Conservation (phyloP, 2,797 vertebrate genomes). For the Ctenochaetus hawaiiensis region DNA sequence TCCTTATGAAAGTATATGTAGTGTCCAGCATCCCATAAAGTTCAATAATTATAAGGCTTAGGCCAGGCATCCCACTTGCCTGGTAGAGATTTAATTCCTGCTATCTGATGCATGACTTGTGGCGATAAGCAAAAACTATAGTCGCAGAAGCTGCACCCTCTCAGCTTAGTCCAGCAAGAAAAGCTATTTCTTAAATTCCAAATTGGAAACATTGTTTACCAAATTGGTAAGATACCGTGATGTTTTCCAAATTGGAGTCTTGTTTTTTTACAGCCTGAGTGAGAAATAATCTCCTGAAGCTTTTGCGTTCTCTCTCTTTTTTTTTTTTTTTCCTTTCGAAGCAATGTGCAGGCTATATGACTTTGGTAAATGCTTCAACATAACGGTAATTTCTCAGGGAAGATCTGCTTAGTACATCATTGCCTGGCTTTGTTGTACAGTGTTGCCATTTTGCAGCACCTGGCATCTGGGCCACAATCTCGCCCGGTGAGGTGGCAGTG, state of each 20-base stretch:
- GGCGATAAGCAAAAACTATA: constrained; percentile 45
- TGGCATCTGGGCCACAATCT: constrained; percentile 41
- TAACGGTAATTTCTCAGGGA: constrained; percentile 82
- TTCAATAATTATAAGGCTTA: constrained; percentile 11
- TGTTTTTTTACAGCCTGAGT: constrained; percentile 73
- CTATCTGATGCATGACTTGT: constrained; percentile 42
- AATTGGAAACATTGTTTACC: constrained; percentile 99
- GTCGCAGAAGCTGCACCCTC: constrained; percentile 63
- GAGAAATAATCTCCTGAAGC: constrained; percentile 39
- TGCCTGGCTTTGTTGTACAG: constrained; percentile 39
- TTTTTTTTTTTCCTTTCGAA: constrained; percentile 20
- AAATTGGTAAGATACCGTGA: constrained; percentile 95
- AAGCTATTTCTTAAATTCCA: constrained; percentile 92
- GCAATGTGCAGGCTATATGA: constrained; percentile 63
- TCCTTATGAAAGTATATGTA: constrained; percentile 29
- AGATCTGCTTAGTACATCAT: constrained; percentile 54
- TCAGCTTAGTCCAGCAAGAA: constrained; percentile 75
- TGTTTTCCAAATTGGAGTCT: constrained; percentile 92
- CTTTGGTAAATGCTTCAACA: constrained; percentile 50
- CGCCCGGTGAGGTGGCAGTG: constrained; percentile 8
- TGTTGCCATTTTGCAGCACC: constrained; percentile 37
- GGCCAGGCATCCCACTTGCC: constrained; percentile 5
- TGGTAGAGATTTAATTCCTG: constrained; percentile 35
- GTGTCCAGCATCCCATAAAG: constrained; percentile 21
- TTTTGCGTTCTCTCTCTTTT: constrained; percentile 33